Conservation (phyloP, 2,797 vertebrate species). For the Siniperca scherzeri region DNA sequence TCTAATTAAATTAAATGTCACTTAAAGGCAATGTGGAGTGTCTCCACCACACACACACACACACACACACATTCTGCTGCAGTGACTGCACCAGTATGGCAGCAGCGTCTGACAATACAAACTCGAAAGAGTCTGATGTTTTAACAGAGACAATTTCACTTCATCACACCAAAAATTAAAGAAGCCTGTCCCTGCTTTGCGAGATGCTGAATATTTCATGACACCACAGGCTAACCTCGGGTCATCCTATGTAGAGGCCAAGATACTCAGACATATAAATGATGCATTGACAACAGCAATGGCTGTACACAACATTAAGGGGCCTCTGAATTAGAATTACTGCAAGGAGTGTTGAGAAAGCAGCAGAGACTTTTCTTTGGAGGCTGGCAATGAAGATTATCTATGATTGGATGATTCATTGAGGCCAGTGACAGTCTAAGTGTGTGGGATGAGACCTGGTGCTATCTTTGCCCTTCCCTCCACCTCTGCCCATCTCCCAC, state of each 20-base stretch:
- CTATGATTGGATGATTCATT: constrained; percentile 77
- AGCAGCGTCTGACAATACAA: constrained; percentile 38
- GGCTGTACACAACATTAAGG: constrained; percentile 44
- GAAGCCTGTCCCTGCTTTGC: constrained; percentile 39
- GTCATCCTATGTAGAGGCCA: constrained; percentile 55
- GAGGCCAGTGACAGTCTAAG: constrained; percentile 72
- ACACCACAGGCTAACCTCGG: constrained; percentile 62
- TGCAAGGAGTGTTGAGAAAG: constrained; percentile 17
- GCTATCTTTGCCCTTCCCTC: constrained; percentile 80
- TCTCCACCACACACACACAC: constrained; percentile 35
- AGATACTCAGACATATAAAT: constrained; percentile 65
- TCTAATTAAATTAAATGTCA: constrained; percentile 82
- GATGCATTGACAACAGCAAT: constrained; percentile 58
- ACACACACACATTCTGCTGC: constrained; percentile 30
- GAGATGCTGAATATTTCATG: constrained; percentile 69
- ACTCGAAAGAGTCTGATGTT: constrained; percentile 22
- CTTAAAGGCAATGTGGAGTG: constrained; percentile 57
- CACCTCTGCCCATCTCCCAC: constrained; percentile 64
- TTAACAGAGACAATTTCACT: constrained; percentile 49
- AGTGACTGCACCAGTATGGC: constrained; percentile 41
- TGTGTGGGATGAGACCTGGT: constrained; percentile 78
- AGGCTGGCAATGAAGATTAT: constrained; percentile 51
- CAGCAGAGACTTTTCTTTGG: constrained; percentile 45
- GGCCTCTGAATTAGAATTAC: constrained; percentile 36
- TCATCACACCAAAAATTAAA: constrained; percentile 35